phyloP scores from a whole-genome alignment of 2,797 vertebrate species.

The Typhlichthys eigenmanni region DNA sequence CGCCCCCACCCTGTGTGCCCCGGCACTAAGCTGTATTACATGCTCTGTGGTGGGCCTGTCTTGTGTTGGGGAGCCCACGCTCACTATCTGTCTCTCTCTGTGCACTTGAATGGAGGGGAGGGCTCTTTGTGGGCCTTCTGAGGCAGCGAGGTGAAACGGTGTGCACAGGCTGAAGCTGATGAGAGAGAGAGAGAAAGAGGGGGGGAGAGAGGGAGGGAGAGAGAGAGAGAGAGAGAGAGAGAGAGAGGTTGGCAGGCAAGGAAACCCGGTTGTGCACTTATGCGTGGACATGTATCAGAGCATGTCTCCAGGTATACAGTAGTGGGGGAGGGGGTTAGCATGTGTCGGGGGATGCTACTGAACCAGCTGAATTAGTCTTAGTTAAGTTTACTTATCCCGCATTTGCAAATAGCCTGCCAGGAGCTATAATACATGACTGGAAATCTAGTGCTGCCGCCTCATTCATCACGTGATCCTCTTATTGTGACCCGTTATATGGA shows the following conservation, averaged over 20 bases:
- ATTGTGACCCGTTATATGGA: conserved; percentile 66
- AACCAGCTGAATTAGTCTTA: conserved; percentile 40
- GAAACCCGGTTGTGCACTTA: conserved; percentile 44
- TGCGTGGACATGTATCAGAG: conserved; percentile 36
- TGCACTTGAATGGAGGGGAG: conserved; percentile 55
- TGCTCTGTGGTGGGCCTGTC: conserved; percentile 73
- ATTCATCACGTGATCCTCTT: conserved; percentile 68
- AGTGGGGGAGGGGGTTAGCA: conserved; percentile 26
- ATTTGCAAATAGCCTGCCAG: conserved; percentile 54
- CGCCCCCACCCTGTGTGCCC: conserved; percentile 55
- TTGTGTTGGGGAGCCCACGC: conserved; percentile 59
- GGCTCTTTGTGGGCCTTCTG: conserved; percentile 72
- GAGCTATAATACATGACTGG: conserved; percentile 65
- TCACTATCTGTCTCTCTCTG: conserved; percentile 56
- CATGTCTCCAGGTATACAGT: conserved; percentile 24
- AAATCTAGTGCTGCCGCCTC: conserved; percentile 59
- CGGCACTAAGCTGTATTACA: conserved; percentile 77
- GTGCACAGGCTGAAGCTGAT: conserved; percentile 75
- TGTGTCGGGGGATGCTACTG: conserved; percentile 42
- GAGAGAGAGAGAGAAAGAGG: conserved; percentile 53
- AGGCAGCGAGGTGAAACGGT: conserved; percentile 72
- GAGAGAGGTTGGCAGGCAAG: conserved; percentile 68
- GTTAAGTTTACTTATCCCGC: conserved; percentile 54
- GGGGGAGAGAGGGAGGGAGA: conserved; percentile 52
- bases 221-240: conserved; percentile 63